Percentiles rank a stretch among this genome's conserved stretches.
Evolutionary conservation across 2,113 vertebrate genomes (phyloP).

Genomic region (Labrus mixtus): DNA sequence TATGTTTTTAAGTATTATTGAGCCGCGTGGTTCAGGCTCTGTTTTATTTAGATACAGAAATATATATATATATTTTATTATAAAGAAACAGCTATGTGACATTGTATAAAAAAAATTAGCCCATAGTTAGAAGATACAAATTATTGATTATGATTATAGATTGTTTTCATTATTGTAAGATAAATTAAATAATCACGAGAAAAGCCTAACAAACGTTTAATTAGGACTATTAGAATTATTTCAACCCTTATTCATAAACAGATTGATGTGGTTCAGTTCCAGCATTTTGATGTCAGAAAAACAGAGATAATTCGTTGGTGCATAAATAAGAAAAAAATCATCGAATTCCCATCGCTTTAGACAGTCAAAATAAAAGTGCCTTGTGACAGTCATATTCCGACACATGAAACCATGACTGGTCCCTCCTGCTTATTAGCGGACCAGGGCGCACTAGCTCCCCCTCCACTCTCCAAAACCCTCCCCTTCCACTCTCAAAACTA

Average conservation of each 20-base stretch:
- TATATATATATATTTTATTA: no score
- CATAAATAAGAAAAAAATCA: neutral
- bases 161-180: neutral
- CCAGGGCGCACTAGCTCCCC: conserved; percentile 86
- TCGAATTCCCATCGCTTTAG: neutral
- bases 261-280: neutral
- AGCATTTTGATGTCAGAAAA: neutral
- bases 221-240: neutral
- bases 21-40: neutral
- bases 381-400: conserved; percentile 36
- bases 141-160: neutral
- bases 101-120: no score
- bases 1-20: conserved; percentile 25
- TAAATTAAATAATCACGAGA: neutral
- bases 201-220: no score
- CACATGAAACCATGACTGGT: conserved; percentile 68
- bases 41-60: conserved; percentile 11
- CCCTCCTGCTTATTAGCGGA: conserved; percentile 78
- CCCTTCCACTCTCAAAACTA: conserved; percentile 91
- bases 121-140: neutral
- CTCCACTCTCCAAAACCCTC: conserved; percentile 79
- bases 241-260: neutral
- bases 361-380: conserved; percentile 38
- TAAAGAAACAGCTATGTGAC: no score
- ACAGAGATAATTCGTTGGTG: neutral